Conservation (phyloP, 92 coral and sea anemone species). For the Nematostella vectensis region DNA sequence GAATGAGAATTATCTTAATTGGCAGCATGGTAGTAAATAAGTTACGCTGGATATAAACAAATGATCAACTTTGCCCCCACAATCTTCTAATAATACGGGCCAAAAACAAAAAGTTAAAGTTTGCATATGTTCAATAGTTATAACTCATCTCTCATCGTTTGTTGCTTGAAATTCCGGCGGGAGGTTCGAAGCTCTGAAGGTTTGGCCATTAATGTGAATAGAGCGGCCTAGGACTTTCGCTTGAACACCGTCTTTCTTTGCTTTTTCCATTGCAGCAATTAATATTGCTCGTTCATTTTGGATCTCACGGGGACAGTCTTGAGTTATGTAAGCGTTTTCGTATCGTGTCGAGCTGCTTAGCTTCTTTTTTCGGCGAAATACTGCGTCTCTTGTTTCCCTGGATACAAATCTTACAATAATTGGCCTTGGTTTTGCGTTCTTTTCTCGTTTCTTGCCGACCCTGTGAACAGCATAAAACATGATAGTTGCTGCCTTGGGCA, state of each 20-base stretch:
- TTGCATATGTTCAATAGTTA: too few species aligned
- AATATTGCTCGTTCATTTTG: background rate
- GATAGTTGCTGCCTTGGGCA: background rate
- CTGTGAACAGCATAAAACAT: background rate
- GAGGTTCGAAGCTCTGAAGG: too few species aligned
- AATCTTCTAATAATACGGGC: too few species aligned
- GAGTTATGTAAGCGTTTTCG: background rate
- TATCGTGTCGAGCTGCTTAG: background rate
- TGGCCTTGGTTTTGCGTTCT: background rate
- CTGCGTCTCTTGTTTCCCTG: background rate
- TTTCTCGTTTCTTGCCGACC: background rate
- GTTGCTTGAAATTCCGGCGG: too few species aligned
- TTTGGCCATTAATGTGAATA: too few species aligned
- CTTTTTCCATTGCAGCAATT: background rate
- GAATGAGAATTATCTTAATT: too few species aligned
- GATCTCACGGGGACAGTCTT: background rate
- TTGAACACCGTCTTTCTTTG: background rate
- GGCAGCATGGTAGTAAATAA: too few species aligned
- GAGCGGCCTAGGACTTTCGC: background rate
- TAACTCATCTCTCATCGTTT: too few species aligned
- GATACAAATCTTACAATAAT: background rate
- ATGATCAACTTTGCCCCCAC: too few species aligned
- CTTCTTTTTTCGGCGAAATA: background rate
- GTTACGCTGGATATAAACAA: too few species aligned
- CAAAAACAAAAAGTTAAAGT: too few species aligned